phyloP scores from a whole-genome alignment of 2,797 vertebrate genomes.

The Gallinago stenura region DNA sequence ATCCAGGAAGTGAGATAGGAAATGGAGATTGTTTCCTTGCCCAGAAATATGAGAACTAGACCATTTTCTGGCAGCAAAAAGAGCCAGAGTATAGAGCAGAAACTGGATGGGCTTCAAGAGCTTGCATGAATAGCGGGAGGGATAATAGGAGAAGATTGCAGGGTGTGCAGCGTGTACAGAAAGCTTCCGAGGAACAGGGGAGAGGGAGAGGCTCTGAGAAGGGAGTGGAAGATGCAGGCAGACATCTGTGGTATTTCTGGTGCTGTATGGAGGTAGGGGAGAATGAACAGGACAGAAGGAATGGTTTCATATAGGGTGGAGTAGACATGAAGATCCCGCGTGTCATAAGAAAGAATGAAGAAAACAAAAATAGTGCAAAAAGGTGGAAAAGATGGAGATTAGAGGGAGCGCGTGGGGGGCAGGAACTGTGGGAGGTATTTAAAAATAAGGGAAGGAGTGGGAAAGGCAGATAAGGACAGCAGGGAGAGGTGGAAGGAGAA shows the following conservation, averaged over 20 bases:
- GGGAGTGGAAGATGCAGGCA: background rate
- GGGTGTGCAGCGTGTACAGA: slow-evolving; percentile 30
- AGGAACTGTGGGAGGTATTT: background rate
- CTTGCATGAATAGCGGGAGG: slow-evolving; percentile 37
- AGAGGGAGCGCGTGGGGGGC: background rate
- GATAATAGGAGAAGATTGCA: slow-evolving; percentile 62
- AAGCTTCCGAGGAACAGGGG: background rate
- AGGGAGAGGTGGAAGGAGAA: background rate
- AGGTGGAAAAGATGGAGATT: background rate
- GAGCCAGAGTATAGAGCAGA: slow-evolving; percentile 28
- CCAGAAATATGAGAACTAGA: slow-evolving; percentile 53
- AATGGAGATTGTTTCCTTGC: slow-evolving; percentile 47
- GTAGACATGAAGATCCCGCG: background rate
- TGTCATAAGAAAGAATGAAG: background rate
- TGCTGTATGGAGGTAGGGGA: background rate
- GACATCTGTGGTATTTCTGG: background rate
- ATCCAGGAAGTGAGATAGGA: slow-evolving; percentile 56
- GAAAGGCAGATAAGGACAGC: slow-evolving; percentile 3
- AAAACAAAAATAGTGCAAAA: background rate
- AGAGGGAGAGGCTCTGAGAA: slow-evolving; percentile 8
- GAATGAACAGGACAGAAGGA: background rate
- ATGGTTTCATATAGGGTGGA: background rate
- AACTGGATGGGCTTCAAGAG: slow-evolving; percentile 69
- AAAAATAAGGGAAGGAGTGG: background rate
- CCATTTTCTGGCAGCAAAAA: slow-evolving; percentile 53